Evolutionary conservation across 2,113 vertebrate species (phyloP), one percentile per base, ranked within the genome.

Genomic region (Corvus hawaiiensis): DNA sequence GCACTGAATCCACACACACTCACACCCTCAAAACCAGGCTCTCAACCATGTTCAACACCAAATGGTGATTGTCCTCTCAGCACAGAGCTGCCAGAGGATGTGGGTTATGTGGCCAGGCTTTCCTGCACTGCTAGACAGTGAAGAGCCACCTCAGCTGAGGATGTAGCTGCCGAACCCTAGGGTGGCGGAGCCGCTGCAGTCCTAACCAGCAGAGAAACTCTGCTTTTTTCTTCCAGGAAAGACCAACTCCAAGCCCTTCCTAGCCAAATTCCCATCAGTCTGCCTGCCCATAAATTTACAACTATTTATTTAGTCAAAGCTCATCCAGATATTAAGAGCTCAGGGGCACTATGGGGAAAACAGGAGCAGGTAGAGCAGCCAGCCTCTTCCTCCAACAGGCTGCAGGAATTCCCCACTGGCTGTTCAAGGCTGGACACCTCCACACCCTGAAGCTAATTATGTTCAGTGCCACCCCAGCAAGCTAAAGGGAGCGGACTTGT

Each of bases 51-150:
- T 83, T 62, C 26, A 66, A 56, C 43, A 64, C 20, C 2, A 7
- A 76, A 49, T 0, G 0, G 18, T 23, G 56, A 76, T 55, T 80
- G 19, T 58, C 6, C 19, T 55, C 59, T 93, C n/a, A 27, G 79
- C 72, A 71, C 21, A 43, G n/a, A 72, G 68, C 72, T 90, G 83
- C 24, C 14, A 21, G 51, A 95, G 92, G 90, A 94, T 90, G 90
- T 95, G 93, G 91, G 30, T 67, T 67, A 27, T 32, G 82, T 0
- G 43, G 87, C 51, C 63, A 83, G 68, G 59, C 33, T 54, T 90
- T 85, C 52, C 68, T 82, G 81, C 26, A 32, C 1, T 2, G 27
- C 39, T 4, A 69, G 35, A 83, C 10, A 68, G 79, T 43, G 72
- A 93, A 0, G 2, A 87, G 72, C 24, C 67, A 79, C n/a, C 54